phyloP scores from a whole-genome alignment of 2,797 vertebrate species.

The Botia kubotai region DNA sequence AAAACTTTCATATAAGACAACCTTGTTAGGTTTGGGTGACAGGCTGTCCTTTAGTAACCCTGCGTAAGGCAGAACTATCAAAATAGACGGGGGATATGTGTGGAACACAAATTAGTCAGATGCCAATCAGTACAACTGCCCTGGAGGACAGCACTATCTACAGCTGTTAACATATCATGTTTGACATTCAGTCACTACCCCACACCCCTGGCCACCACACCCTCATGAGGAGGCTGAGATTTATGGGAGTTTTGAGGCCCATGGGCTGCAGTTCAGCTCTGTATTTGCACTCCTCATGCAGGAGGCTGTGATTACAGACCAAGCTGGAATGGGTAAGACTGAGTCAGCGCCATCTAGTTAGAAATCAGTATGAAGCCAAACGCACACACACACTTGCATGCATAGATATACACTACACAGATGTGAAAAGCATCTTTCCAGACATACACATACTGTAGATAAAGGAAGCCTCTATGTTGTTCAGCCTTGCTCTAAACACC shows the following conservation, averaged over 20 bases:
- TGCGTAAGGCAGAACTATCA: conserved; percentile 17
- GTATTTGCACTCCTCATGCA: conserved; percentile 30
- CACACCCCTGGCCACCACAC: conserved; percentile 55
- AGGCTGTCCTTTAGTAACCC: not conserved
- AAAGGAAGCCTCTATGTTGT: conserved; percentile 32
- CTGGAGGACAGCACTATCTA: conserved; percentile 69
- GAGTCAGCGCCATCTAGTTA: conserved; percentile 35
- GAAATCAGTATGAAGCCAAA: conserved; percentile 41
- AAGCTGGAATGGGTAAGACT: conserved; percentile 48
- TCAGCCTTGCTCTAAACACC: conserved; percentile 27
- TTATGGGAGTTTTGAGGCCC: conserved; percentile 53
- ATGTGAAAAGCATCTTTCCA: conserved; percentile 28
- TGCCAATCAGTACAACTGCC: conserved; percentile 74
- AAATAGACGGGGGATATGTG: conserved; percentile 19
- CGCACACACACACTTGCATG: conserved; percentile 1
- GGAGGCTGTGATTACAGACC: conserved; percentile 51
- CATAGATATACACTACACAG: conserved; percentile 22
- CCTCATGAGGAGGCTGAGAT: conserved; percentile 48
- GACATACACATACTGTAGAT: conserved; percentile 18
- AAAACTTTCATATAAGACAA: too few relatives aligned
- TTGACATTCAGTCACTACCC: conserved; percentile 73
- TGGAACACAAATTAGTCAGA: conserved; percentile 72
- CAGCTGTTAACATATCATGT: conserved; percentile 80
- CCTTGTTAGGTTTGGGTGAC: conserved; percentile 6
- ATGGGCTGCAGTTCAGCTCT: conserved; percentile 39